Evolutionary conservation across 2,888 invertebrate genomes (phyloP), one percentile per base, ranked within the genome.

Genomic region (Diaprepes abbreviatus): DNA sequence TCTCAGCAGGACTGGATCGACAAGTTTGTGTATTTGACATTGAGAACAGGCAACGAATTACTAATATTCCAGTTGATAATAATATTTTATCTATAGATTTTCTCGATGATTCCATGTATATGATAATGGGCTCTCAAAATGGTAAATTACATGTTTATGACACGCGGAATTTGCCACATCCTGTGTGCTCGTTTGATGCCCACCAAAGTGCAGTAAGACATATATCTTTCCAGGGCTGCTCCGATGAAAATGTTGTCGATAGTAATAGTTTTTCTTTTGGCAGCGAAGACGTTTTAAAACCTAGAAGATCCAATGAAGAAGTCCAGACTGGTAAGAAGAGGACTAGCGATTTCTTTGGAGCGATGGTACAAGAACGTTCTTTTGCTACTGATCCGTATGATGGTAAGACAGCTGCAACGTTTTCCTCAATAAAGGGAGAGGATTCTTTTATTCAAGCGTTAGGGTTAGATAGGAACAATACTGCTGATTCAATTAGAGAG

Each of bases 1-100:
- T 88, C 3, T 87, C 89, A 0, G 83, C 86, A 75, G 89, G 89
- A 0, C 85, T 85, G 74, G 89, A 89, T 78, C 86, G 88, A 76
- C 84, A 86, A 54, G 85, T 88, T 79, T 85, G 86, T 80, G 86
- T 88, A 1, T 88, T 87, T 77, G 89, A 89, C 79, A 81, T 87
- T 14, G 85, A 74, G 81, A 85, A 66, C 70, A 87, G 74, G 80
- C 77, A 78, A 45, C 86, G 75, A 84, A 75, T 81, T 5, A 74
- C 77, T 1, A 78, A 74, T 28, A 73, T 81, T 17, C 70, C 77
- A 4, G 79, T 83, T 3, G 78, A 78, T n/a, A 81, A 79, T 71
- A 79, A 76, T 40, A 78, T 82, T 55, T 80, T 80, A 2, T 76
- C 81, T 0, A 75, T 83, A 14, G 83, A 83, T 76, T 82, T 83